Base-by-base conservation (phyloP, 2,113 vertebrate genomes). In the Ardeotis arabs region DNA sequence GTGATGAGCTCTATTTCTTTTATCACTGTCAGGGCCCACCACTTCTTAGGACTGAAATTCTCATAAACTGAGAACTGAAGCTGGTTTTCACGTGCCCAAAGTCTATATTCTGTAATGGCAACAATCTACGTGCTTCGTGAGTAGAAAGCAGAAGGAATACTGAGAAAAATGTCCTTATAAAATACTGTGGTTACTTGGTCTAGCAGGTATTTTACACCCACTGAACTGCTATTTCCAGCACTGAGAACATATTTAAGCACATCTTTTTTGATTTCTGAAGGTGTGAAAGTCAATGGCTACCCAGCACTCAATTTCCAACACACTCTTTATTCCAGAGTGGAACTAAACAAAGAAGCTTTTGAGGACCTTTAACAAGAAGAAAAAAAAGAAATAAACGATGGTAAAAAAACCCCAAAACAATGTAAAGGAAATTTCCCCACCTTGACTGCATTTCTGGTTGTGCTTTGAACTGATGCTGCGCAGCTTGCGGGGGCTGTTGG, bases 361-460 rank as follows among this genome's bases (percentile, higher is more conserved):
- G 24, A 90, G 60, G 35, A 11, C 10, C 27, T 64, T 39, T 7
- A 50, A 64, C 1, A 27, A 44, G 9, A 64, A 59, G 16, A 33
- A 31, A 31, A 62, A 44, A 63, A 15, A 24, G 2, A 91, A 12
- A 53, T 2, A 64, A 39, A 64, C 5, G 68, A 35, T 1, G 0
- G 4, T 41, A 27, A 35, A 28, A 78, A 78, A 8, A 49, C 6
- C 28, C 1, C 4, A 14, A 1, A 14, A 8, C 14, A 39, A n/a
- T 5, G 5, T 14, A 18, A 76, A 58, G 7, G 81, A 64, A 39
- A 77, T 58, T 44, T 80, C 87, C 96, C 97, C 98, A 99, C 99
- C 99, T 99, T 97, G 99, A 99, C 95, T 99, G 99, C 99, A 99
- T 99, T 95, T 99, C 99, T 89, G 98, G 98, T 97, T 99, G 99